These are phyloP conservation scores for Tetheella fluctuosa DNA, from an alignment of 2,888 invertebrate genomes.

Conservation along the genomic window DNA sequence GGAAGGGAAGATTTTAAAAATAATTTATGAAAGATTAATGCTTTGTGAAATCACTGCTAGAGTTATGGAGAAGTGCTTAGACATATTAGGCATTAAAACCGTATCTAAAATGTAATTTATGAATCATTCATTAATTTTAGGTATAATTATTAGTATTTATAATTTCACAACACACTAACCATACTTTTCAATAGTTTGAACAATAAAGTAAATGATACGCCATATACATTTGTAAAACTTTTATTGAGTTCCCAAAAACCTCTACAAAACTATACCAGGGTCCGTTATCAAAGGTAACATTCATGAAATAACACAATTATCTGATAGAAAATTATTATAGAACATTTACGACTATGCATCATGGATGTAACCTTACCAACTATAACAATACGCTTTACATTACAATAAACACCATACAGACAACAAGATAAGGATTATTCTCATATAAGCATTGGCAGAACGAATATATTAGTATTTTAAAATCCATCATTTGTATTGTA, in stretches of 20 bases:
- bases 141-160: slow-evolving; percentile 15
- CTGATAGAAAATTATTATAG: slow-evolving; percentile 43
- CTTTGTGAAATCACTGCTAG: slow-evolving; percentile 96
- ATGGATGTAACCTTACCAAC: slow-evolving; percentile 38
- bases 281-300: slow-evolving; percentile 70
- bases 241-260: slow-evolving; percentile 79
- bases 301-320: slow-evolving; percentile 52
- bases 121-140: slow-evolving; percentile 17
- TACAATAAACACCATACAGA: slow-evolving; percentile 42
- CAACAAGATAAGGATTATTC: slow-evolving; percentile 28
- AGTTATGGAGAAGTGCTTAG: slow-evolving; percentile 93
- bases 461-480: neutral
- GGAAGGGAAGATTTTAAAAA: slow-evolving; percentile 90
- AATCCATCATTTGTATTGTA: neutral
- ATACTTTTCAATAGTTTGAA: slow-evolving; percentile 21
- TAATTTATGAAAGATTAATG: slow-evolving; percentile 94
- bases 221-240: slow-evolving; percentile 53
- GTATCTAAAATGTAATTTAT: slow-evolving; percentile 93
- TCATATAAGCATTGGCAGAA: slow-evolving; percentile 23
- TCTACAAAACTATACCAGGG: slow-evolving; percentile 82
- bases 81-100: slow-evolving; percentile 95
- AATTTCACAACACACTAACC: slow-evolving; percentile 12
- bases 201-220: slow-evolving; percentile 42
- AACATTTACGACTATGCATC: slow-evolving; percentile 32
- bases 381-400: slow-evolving; percentile 39